A percentile compares a stretch with the other conserved stretches of the same genome.
Conservation (phyloP, 2,888 invertebrate species). For the Ochlodes sylvanus region DNA sequence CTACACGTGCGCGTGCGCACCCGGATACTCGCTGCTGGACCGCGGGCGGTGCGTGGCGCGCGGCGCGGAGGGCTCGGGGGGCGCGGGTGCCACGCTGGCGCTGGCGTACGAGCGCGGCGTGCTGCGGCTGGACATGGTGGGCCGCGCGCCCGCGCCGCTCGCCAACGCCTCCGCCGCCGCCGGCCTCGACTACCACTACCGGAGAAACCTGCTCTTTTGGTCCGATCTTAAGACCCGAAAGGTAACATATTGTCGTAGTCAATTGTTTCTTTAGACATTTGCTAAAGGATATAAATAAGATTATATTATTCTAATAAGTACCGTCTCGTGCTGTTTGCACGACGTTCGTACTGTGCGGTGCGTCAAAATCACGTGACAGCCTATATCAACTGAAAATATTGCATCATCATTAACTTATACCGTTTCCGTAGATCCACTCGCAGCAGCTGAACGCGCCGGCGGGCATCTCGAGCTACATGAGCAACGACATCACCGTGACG, state of each 20-base stretch:
- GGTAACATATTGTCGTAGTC: conserved; percentile 67
- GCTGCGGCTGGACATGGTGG: conserved; percentile 89
- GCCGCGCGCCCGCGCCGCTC: conserved; percentile 87
- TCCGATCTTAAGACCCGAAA: conserved; percentile 95
- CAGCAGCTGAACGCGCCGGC: conserved; percentile 80
- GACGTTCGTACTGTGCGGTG: too few species aligned
- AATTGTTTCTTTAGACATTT: too few species aligned
- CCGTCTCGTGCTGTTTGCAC: too few species aligned
- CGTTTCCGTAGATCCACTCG: conserved; percentile 82
- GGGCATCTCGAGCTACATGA: conserved; percentile 73
- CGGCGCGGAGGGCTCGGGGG: conserved; percentile 78
- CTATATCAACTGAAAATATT: too few species aligned
- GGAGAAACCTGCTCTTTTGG: conserved; percentile 92
- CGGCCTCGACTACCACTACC: conserved; percentile 93
- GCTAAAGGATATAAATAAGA: too few species aligned
- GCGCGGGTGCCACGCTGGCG: conserved; percentile 82
- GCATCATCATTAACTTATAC: too few species aligned
- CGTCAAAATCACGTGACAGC: too few species aligned
- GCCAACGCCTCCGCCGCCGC: conserved; percentile 94
- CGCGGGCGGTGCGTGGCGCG: conserved; percentile 88
- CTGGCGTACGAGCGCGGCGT: conserved; percentile 82
- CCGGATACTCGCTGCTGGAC: conserved; percentile 88
- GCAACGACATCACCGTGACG: conserved; percentile 89
- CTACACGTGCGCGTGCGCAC: conserved; percentile 93
- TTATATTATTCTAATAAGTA: too few species aligned